Conservation (phyloP, 2,113 vertebrate genomes). For the Nyctereutes procyonoides region DNA sequence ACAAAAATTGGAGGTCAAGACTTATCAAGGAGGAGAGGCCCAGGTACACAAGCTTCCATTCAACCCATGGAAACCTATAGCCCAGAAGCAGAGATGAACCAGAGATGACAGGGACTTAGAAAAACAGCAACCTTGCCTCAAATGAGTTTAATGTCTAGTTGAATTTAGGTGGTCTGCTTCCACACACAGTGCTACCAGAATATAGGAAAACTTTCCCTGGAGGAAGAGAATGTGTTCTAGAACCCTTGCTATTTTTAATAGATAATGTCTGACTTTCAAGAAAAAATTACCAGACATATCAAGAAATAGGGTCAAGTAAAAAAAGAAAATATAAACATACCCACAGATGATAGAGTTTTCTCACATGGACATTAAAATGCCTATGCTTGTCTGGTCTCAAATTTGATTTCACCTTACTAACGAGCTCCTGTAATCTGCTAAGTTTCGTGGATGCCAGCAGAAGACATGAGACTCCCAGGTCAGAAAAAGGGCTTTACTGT, state of each 20-base stretch:
- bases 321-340: not conserved
- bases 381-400: not conserved
- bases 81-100: not conserved
- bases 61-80: not conserved
- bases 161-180: not conserved
- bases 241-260: not conserved
- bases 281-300: not conserved
- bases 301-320: not conserved
- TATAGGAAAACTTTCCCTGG: not conserved
- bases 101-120: not conserved
- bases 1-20: not conserved
- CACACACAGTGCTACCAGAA: not conserved
- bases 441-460: not conserved
- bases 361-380: not conserved
- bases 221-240: not conserved
- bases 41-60: not conserved
- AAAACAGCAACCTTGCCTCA: not conserved
- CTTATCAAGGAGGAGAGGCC: not conserved
- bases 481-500: not conserved
- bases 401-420: not conserved
- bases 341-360: not conserved
- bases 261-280: not conserved
- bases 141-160: not conserved
- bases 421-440: not conserved
- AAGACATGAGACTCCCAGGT: not conserved